These are phyloP conservation scores for Capromys pilorides DNA, from an alignment of 2,797 vertebrate genomes.

Conservation along the genomic window DNA sequence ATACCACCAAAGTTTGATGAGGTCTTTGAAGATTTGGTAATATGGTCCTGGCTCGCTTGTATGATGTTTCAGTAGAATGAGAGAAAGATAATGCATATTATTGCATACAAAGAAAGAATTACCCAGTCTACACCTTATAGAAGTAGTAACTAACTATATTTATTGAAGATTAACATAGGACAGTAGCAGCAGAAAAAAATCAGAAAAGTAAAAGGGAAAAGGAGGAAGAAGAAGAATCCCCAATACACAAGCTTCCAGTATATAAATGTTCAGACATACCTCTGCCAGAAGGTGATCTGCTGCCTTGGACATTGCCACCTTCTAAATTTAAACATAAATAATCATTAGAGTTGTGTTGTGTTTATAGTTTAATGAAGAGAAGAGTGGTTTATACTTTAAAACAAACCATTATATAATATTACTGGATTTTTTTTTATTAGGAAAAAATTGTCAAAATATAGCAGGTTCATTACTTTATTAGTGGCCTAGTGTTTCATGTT, in stretches of 20 bases:
- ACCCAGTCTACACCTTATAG: neutral
- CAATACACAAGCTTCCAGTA: neutral
- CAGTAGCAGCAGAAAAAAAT: neutral
- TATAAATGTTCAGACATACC: neutral
- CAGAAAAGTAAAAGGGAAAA: neutral
- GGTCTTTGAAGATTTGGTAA: neutral
- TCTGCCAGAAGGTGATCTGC: neutral
- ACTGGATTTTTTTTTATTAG: slow-evolving; percentile 58
- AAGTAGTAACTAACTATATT: neutral
- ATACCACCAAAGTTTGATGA: neutral
- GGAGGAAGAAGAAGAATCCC: neutral
- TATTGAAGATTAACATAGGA: neutral
- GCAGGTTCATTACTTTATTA: slow-evolving; percentile 68
- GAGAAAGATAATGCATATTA: neutral
- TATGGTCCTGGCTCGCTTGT: neutral
- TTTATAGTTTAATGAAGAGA: neutral
- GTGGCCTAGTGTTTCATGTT: slow-evolving; percentile 60
- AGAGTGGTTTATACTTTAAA: slow-evolving; percentile 61
- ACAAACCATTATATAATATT: neutral
- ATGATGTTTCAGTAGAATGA: neutral
- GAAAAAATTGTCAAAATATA: slow-evolving; percentile 72
- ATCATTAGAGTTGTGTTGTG: too few relatives aligned
- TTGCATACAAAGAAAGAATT: neutral
- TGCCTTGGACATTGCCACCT: too few relatives aligned
- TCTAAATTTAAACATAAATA: too few relatives aligned